Evolutionary conservation across 2,797 vertebrate species (phyloP).

Genomic region (Sebastes hopkinsi): DNA sequence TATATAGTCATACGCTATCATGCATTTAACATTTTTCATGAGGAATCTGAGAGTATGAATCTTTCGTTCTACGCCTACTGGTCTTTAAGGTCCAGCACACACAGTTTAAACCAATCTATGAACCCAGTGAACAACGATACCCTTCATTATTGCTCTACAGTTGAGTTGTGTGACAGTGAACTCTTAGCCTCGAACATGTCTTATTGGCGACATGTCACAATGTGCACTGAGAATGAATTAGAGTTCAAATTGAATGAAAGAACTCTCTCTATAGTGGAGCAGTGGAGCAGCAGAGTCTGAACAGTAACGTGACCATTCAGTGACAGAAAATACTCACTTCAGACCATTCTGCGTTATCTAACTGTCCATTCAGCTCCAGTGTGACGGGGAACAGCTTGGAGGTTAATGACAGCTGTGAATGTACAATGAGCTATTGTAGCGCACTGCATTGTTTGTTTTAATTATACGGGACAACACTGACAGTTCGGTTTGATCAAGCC

Average conservation of each 20-base stretch:
- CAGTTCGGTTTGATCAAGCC: conserved; percentile 43
- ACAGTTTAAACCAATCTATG: not conserved
- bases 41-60: not conserved
- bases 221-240: not conserved
- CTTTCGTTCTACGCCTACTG: not conserved
- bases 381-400: conserved; percentile 29
- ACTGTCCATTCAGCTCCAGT: conserved; percentile 25
- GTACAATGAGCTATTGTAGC: conserved; percentile 51
- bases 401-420: conserved; percentile 60
- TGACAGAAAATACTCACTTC: conserved; percentile 15
- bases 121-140: not conserved
- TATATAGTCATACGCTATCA: not conserved
- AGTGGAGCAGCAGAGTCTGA: not conserved
- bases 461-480: conserved; percentile 46
- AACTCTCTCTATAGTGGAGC: not conserved
- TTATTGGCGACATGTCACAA: not conserved
- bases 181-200: not conserved
- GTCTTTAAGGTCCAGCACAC: not conserved
- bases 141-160: not conserved
- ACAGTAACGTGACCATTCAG: not conserved
- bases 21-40: not conserved
- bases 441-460: conserved; percentile 46
- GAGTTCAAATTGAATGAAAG: not conserved
- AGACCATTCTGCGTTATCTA: conserved; percentile 18
- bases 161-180: not conserved